Base-by-base conservation (phyloP, 2,113 vertebrate genomes). In the Aphyosemion australe region DNA sequence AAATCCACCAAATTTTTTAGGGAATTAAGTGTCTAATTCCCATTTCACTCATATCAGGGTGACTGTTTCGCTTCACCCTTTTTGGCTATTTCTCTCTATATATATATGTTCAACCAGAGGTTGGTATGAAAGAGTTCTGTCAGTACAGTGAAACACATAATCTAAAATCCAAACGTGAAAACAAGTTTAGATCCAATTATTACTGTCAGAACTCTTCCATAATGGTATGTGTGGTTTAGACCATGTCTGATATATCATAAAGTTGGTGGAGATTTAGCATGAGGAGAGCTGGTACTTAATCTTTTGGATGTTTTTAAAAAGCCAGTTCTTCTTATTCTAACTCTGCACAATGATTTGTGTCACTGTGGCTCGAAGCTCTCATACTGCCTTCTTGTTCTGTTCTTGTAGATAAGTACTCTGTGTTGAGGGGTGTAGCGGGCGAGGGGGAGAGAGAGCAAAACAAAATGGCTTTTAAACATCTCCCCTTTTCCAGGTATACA, bases 361-460 rank as follows among this genome's bases (percentile, higher is more conserved):
- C 78, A 48, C 70, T 86, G 85, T 88, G 89, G 84, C 89, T 91
- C 84, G 88, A 88, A 86, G 86, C 78, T 84, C 79, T 90, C 85
- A 87, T 84, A 64, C 79, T 88, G 70, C 79, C 73, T 86, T 78
- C 72, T 85, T 92, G 80, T 90, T 90, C 88, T 93, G 86, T 93
- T 93, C 87, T 90, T 87, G 80, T 93, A 93, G 91, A 93, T 92
- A 93, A 94, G 93, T 93, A 93, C 91, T 90, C 90, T 93, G 92
- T 93, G 91, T 93, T 94, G 92, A 94, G 91, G 91, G 91, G 88
- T 90, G 90, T 90, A 92, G 90, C 87, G 69, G 87, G 91, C 85
- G 84, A 88, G 87, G 88, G 90, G 75, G 79, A 82, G 83, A 91
- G 88, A 92, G 88, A 91, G 86, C 92, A 91, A 88, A 89, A 84